phyloP scores from a whole-genome alignment of 2,113 vertebrate genomes.

The Sinocyclocheilus grahami region DNA sequence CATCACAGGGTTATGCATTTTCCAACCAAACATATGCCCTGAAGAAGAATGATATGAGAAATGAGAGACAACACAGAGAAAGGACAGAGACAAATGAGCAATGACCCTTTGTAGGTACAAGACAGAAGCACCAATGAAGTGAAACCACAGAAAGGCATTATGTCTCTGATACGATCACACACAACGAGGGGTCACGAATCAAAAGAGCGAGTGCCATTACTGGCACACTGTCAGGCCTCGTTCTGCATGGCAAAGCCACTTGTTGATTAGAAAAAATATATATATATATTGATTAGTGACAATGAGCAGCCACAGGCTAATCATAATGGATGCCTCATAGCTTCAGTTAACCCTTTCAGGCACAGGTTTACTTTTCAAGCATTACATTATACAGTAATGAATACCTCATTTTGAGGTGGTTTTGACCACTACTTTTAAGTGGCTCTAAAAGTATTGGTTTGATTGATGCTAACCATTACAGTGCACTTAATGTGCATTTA shows the following conservation, averaged over 20 bases:
- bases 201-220: slow-evolving; percentile 56
- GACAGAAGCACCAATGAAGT: slow-evolving; percentile 36
- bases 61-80: slow-evolving; percentile 29
- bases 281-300: slow-evolving; percentile 63
- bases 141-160: slow-evolving; percentile 32
- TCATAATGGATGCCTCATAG: slow-evolving; percentile 54
- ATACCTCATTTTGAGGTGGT: background rate
- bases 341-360: slow-evolving; percentile 38
- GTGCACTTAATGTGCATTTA: background rate
- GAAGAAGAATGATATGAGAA: slow-evolving; percentile 33
- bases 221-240: slow-evolving; percentile 1
- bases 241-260: slow-evolving; percentile 32
- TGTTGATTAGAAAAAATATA: slow-evolving; percentile 34
- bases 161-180: slow-evolving; percentile 54
- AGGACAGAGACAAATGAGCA: slow-evolving; percentile 38
- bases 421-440: background rate
- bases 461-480: background rate
- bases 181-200: slow-evolving; percentile 51
- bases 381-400: background rate
- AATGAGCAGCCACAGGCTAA: slow-evolving; percentile 55
- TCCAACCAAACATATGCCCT: slow-evolving; percentile 16
- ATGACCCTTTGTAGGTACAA: slow-evolving; percentile 17
- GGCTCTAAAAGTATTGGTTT: background rate
- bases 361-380: background rate
- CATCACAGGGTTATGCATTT: background rate